Evolutionary conservation across 2,797 vertebrate genomes (phyloP), one percentile per base, ranked within the genome.

Genomic region (Bradypodion pumilum): DNA sequence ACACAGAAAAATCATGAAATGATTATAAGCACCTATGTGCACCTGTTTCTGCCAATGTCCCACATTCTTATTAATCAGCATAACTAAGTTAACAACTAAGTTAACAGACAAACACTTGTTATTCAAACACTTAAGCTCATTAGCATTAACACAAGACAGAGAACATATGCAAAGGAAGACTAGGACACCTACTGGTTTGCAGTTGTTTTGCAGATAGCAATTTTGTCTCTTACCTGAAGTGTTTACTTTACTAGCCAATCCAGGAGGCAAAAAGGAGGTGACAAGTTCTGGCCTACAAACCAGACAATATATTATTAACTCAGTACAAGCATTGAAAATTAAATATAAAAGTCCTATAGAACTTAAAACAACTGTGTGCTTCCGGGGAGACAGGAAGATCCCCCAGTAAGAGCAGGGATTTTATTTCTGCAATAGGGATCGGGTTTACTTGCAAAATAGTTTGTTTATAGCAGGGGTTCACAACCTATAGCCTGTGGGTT

Each of bases 211-310:
- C 56, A 42, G 6, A 13, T 13, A 4, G 13, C 63, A 52, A 1
- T 29, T 56, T 4, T 27, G 42, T 37, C 35, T 9, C 83, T 95
- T 94, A 97, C 96, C 96, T 91, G 94, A 91, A 78, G 70, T 76
- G 88, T 94, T 95, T 81, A 96, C 76, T 94, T 95, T 96, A 86
- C 88, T 91, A 40, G 93, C 95, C 92, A 96, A 88, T 83, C 91
- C 94, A 62, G 92, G 86, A 89, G 96, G 95, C 88, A 97, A 86
- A 88, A 92, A 90, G 52, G 95, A 92, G 82, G 59, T 21, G 7
- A 97, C 72, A 40, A 97, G 93, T 8, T 96, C 93, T 70, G 93
- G 96, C 81, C 96, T 97, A 77, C 56, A 91, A 88, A 86, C 82
- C 52, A 90, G 92, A 92, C 3, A 70, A 85, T 2, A 21, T 23